Percentiles rank a stretch among this genome's conserved stretches.
Conservation (phyloP, 1,140 invertebrate genomes). For the Sitodiplosis mosellana region DNA sequence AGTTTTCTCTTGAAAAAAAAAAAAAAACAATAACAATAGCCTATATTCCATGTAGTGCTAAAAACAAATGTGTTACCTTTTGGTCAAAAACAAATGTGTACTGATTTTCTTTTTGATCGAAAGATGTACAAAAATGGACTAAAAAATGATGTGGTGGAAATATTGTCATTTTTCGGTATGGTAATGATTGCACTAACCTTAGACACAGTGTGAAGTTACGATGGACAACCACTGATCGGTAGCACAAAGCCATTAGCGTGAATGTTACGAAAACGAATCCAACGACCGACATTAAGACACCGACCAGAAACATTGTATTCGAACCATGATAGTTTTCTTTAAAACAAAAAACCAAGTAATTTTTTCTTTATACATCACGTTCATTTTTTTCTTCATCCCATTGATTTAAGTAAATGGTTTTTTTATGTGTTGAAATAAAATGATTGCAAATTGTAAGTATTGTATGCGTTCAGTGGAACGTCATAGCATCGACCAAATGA, state of each 20-base stretch:
- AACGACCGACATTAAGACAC: constrained; percentile 94
- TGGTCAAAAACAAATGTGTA: not conserved
- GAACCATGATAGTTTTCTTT: constrained; percentile 85
- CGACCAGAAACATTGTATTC: constrained; percentile 90
- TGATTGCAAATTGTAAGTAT: too few species aligned
- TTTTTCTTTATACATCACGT: too few species aligned
- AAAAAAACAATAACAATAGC: not conserved
- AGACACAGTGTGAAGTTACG: constrained; percentile 92
- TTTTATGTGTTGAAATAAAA: too few species aligned
- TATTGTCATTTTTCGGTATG: constrained; percentile 42
- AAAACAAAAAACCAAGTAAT: constrained; percentile 1
- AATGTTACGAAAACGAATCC: constrained; percentile 96
- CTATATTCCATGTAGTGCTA: not conserved
- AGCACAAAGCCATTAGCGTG: constrained; percentile 95
- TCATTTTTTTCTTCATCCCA: too few species aligned
- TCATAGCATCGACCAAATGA: too few species aligned
- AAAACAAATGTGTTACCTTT: not conserved
- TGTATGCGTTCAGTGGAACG: too few species aligned
- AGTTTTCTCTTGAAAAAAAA: too few species aligned
- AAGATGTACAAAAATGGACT: not conserved
- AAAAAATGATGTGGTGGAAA: constrained; percentile 26
- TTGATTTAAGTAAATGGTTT: too few species aligned
- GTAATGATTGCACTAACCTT: constrained; percentile 56
- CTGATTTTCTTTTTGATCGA: not conserved
- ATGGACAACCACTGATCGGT: constrained; percentile 97